These are phyloP conservation scores for Neosilurus mollespiculum DNA, from an alignment of 2,797 vertebrate genomes.

Conservation along the genomic window DNA sequence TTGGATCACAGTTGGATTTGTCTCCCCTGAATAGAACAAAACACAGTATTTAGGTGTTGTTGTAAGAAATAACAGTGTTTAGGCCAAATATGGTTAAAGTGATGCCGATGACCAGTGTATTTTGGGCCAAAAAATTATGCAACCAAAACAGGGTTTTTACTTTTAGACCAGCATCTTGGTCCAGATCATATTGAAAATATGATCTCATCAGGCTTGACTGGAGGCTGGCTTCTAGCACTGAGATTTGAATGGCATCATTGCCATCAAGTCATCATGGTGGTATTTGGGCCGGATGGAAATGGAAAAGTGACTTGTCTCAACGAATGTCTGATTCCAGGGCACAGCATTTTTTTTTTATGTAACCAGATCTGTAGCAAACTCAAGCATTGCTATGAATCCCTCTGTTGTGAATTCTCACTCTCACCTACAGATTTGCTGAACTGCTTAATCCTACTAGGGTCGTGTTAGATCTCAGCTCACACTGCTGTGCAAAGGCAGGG, in stretches of 20 bases:
- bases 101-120: background rate
- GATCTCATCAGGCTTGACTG: background rate
- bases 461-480: too few relatives aligned
- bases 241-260: slow-evolving; percentile 5
- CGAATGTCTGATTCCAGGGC: background rate
- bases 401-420: background rate
- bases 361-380: background rate
- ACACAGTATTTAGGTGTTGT: background rate
- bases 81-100: background rate
- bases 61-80: background rate
- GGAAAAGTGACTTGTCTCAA: background rate
- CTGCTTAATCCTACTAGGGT: too few relatives aligned
- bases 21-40: slow-evolving; percentile 60
- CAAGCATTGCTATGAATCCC: background rate
- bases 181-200: background rate
- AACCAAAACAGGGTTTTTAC: background rate
- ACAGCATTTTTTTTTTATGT: background rate
- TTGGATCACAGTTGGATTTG: slow-evolving; percentile 67
- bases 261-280: background rate
- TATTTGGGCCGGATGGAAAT: background rate
- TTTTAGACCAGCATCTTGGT: background rate
- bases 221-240: background rate
- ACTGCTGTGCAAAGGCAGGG: too few relatives aligned
- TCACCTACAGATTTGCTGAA: too few relatives aligned
- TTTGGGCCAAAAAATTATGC: background rate